Base-by-base conservation (phyloP, 2,113 vertebrate species). In the Protobothrops flavoviridis region DNA sequence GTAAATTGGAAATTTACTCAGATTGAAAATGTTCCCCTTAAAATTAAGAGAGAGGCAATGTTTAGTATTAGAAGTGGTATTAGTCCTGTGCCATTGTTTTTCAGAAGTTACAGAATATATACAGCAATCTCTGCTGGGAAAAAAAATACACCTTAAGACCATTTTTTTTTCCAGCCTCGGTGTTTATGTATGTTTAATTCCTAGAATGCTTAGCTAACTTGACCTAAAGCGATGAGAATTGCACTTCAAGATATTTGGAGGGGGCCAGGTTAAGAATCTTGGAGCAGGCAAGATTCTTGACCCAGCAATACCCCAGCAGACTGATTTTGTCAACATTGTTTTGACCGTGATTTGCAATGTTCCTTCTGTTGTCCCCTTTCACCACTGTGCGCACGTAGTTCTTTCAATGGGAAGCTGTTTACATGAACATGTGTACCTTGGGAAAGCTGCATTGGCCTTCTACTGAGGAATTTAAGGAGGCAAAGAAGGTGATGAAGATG, bases 361-460 rank as follows among this genome's bases (percentile, higher is more conserved):
- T 59, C 50, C n/a, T 45, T 87, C 91, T 61, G 12, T 59, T 61
- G 12, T 21, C n/a, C 17, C 48, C 86, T 39, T 81, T 56, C 85
- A 29, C 10, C 45, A 33, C 7, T 53, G 3, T 17, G 12, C 8
- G 0, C 0, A 0, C 3, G 23, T 26, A 39, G 87, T 59, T 33
- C 3, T 24, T 24, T 57, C 64, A 50, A n/a, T 6, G 55, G 69
- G 6, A 0, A 93, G 53, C 45, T 59, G 74, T 69, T 92, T 90
- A 61, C 33, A 53, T 52, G 88, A 87, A 17, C 11, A 52, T 64
- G 52, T 57, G 21, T 91, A 87, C 87, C 43, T 85, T 43, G 89
- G 87, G 85, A 90, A 87, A 85, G 87, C 92, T 90, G 29, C 17
- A 29, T 93, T 90, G 85, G 91, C 91, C 5, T 39, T 4, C 59